These are phyloP conservation scores for Perithous albicinctus DNA, from an alignment of 2,888 invertebrate species.

Conservation along the genomic window DNA sequence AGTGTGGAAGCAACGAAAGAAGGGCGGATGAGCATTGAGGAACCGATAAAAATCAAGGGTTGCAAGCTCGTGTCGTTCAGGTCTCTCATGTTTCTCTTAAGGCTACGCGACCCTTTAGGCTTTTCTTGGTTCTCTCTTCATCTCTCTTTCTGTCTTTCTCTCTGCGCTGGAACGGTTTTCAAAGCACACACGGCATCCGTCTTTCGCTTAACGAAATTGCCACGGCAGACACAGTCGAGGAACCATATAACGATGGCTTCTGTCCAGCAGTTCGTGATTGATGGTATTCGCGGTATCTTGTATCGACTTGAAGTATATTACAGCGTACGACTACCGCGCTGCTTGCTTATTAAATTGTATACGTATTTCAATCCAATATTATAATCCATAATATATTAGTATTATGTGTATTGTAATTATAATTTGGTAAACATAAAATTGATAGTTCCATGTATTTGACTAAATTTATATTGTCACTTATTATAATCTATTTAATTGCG, in stretches of 20 bases:
- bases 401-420: no score
- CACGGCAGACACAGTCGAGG: conserved; percentile 43
- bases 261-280: conserved; percentile 75
- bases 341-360: conserved; percentile 79
- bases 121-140: neutral
- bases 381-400: no score
- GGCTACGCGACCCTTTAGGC: conserved; percentile 10
- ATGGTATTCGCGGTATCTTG: conserved; percentile 78
- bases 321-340: conserved; percentile 68
- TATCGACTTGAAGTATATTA: conserved; percentile 70
- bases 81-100: conserved; percentile 17
- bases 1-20: neutral
- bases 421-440: no score
- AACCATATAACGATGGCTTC: conserved; percentile 74
- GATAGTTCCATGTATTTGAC: no score
- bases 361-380: no score
- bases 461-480: no score
- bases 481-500: no score
- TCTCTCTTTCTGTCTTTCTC: conserved; percentile 1
- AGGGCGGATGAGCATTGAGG: neutral
- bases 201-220: conserved; percentile 63
- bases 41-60: conserved; percentile 27
- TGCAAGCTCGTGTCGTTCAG: conserved; percentile 31
- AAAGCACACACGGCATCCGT: conserved; percentile 39
- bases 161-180: conserved; percentile 53